A percentile compares a stretch with the other conserved stretches of the same genome.
These are phyloP conservation scores for honey bee (Apis mellifera) DNA, from an alignment of 1,140 invertebrate species.

Conservation along the genomic window Amel_HAv3.1 CM009932.2:7048501-7049000, in stretches of 20 bases:
- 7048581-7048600: conserved; percentile 50
- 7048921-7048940: conserved; percentile 6
- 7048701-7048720: conserved; percentile 58
- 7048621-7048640: background rate
- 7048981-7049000: no score
- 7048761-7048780: conserved; percentile 40
- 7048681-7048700: conserved; percentile 62
- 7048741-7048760: conserved; percentile 31
- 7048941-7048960: conserved; percentile 57
- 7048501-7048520: conserved; percentile 64
- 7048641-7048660: conserved; percentile 63
- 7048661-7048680: conserved; percentile 49
- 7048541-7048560: conserved; percentile 51
- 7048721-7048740: conserved; percentile 49
- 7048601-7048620: conserved; percentile 15
- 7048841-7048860: conserved; percentile 54
- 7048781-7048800: conserved; percentile 45
- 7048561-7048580: conserved; percentile 55
- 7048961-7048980: no score
- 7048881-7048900: conserved; percentile 43
- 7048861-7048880: conserved; percentile 51
- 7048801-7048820: conserved; percentile 42
- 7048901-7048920: conserved; percentile 12
- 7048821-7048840: conserved; percentile 46
- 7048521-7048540: conserved; percentile 57